Evolutionary conservation across 2,113 vertebrate species (phyloP).

Genomic region (Erpornis zantholeuca): DNA sequence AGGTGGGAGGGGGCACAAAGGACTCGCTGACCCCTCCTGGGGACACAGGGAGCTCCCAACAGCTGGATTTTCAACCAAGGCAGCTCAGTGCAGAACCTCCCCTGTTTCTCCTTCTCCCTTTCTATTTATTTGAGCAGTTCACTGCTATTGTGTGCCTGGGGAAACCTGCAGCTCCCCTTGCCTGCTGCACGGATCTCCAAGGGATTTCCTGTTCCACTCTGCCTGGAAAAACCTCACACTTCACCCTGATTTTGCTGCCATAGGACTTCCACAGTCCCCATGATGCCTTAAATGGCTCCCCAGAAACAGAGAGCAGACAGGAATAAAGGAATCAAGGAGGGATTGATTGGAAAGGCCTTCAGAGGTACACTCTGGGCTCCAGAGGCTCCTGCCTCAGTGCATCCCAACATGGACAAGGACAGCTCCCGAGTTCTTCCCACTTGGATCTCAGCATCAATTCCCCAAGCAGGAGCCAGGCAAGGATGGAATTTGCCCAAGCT

Average conservation of each 20-base stretch:
- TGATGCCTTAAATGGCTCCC: too few species aligned
- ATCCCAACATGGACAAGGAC: too few species aligned
- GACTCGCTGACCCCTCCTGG: background rate
- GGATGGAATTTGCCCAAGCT: too few species aligned
- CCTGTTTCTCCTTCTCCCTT: background rate
- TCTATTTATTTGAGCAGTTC: background rate
- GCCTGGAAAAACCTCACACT: too few species aligned
- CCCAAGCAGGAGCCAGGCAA: too few species aligned
- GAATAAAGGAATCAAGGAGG: too few species aligned
- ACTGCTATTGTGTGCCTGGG: background rate
- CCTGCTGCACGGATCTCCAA: background rate
- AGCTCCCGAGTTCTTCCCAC: too few species aligned
- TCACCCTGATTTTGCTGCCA: fast-evolving
- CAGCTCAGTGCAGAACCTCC: background rate
- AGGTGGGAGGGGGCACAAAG: background rate
- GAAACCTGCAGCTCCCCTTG: background rate
- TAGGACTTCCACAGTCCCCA: background rate
- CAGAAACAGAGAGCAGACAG: too few species aligned
- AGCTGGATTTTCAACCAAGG: background rate
- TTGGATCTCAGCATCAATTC: too few species aligned
- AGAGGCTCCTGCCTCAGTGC: too few species aligned
- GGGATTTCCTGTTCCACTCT: background rate
- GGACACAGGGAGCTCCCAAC: background rate
- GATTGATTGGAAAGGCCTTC: too few species aligned
- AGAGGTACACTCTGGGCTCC: too few species aligned